A percentile compares a stretch with the other conserved stretches of the same genome.
Conservation (phyloP, 1,140 invertebrate genomes). For the Achatina immaculata region DNA sequence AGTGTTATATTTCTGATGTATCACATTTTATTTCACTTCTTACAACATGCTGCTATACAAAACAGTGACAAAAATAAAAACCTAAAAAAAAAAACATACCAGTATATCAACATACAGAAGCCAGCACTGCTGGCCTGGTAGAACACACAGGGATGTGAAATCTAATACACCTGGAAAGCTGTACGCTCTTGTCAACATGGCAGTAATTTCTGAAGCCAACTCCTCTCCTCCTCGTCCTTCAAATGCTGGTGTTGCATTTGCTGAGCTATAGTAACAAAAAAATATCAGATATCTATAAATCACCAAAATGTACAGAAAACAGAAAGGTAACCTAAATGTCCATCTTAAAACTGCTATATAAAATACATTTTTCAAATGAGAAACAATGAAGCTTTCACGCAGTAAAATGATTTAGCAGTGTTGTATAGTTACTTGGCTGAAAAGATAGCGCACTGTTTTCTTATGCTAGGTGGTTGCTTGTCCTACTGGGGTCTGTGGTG, state of each 20-base stretch:
- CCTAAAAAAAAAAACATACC: conserved; percentile 72
- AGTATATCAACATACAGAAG: conserved; percentile 93
- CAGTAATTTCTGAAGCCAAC: conserved; percentile 85
- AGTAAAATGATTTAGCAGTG: no score
- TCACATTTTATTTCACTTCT: not conserved
- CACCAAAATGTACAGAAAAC: not conserved
- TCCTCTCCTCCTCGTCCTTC: conserved; percentile 94
- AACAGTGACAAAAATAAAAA: not conserved
- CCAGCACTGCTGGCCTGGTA: conserved; percentile 90
- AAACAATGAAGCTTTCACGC: no score
- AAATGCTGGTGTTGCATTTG: conserved; percentile 95
- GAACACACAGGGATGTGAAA: conserved; percentile 84
- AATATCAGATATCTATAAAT: not conserved
- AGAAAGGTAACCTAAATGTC: not conserved
- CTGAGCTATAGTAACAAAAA: conserved; percentile 77
- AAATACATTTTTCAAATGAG: no score
- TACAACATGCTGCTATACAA: no score
- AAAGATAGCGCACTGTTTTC: no score
- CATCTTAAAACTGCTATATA: no score
- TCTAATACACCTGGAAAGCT: conserved; percentile 82
- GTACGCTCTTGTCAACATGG: conserved; percentile 84
- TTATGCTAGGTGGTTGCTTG: no score
- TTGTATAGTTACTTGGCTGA: no score
- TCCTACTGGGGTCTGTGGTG: no score
- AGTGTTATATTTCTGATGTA: no score